phyloP scores from a whole-genome alignment of 2,797 vertebrate species.

The Pipistrellus nathusii region DNA sequence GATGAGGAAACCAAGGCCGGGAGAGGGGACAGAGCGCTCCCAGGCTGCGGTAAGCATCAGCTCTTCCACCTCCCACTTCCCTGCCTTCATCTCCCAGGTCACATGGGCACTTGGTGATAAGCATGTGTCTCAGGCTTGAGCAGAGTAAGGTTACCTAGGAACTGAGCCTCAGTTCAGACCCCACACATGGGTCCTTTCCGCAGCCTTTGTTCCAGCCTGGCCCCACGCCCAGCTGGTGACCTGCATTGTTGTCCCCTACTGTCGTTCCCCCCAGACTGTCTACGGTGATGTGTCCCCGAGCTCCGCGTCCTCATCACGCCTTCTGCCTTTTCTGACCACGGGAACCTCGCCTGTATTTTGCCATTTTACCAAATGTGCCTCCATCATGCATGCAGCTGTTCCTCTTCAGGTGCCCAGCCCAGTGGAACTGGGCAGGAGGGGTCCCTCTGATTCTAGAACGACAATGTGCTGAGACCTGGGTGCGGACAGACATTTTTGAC shows the following conservation, averaged over 20 bases:
- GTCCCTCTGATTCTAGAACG: constrained; percentile 7
- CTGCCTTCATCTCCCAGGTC: background rate
- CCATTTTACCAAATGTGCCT: background rate
- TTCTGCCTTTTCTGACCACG: constrained; percentile 15
- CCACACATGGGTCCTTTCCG: background rate
- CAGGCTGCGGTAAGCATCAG: background rate
- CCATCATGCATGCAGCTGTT: background rate
- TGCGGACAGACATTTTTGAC: background rate
- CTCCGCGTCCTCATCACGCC: background rate
- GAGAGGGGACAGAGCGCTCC: background rate
- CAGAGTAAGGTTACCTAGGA: background rate
- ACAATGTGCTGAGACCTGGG: background rate
- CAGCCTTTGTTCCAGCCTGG: background rate
- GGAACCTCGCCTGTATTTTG: background rate
- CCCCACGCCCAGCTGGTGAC: background rate
- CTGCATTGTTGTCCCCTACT: background rate
- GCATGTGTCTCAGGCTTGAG: background rate
- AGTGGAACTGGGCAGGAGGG: background rate
- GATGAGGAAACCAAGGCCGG: constrained; percentile 32
- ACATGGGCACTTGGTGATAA: background rate
- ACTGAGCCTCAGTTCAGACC: background rate
- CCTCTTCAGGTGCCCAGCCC: background rate
- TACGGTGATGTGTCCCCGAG: background rate
- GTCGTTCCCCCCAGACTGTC: background rate
- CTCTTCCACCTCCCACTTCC: background rate